A percentile compares a stretch with the other conserved stretches of the same genome.
Evolutionary conservation across 1,140 invertebrate species (phyloP).

Genomic region (Megalopta genalis): DNA sequence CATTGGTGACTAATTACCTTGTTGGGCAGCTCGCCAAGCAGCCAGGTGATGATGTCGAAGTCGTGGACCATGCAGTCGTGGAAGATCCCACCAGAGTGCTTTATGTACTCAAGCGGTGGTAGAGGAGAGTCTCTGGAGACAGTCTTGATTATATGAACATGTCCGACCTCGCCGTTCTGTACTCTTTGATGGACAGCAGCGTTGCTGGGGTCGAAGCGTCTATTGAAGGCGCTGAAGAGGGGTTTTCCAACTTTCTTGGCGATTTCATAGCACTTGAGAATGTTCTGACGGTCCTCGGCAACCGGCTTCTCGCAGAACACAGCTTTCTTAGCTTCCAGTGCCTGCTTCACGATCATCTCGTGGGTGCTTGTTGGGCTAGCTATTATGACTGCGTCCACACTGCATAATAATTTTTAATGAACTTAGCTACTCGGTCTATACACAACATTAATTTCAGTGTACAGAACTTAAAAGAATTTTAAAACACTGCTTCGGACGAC

Average conservation of each 20-base stretch:
- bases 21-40: constrained; percentile 83
- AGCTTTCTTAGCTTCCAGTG: constrained; percentile 82
- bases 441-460: too few relatives aligned
- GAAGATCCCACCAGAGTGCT: constrained; percentile 86
- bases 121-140: constrained; percentile 83
- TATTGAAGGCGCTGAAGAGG: constrained; percentile 85
- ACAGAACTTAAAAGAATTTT: too few relatives aligned
- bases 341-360: constrained; percentile 82
- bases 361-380: constrained; percentile 84
- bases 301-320: constrained; percentile 89
- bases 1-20: constrained; percentile 60
- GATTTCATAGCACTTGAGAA: constrained; percentile 82
- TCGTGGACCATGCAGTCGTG: constrained; percentile 88
- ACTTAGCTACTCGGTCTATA: too few relatives aligned
- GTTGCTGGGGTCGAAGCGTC: constrained; percentile 85
- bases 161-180: constrained; percentile 82
- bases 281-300: constrained; percentile 80
- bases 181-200: constrained; percentile 79
- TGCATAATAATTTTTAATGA: constrained; percentile 60
- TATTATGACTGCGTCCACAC: constrained; percentile 82
- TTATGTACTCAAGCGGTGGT: constrained; percentile 83
- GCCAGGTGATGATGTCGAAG: constrained; percentile 84
- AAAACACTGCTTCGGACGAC: too few relatives aligned
- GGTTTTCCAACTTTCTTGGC: constrained; percentile 81
- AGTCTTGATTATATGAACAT: constrained; percentile 83